Evolutionary conservation across 64 coral and sea anemone species (phyloP).

Genomic region (Acropora yongei): DNA sequence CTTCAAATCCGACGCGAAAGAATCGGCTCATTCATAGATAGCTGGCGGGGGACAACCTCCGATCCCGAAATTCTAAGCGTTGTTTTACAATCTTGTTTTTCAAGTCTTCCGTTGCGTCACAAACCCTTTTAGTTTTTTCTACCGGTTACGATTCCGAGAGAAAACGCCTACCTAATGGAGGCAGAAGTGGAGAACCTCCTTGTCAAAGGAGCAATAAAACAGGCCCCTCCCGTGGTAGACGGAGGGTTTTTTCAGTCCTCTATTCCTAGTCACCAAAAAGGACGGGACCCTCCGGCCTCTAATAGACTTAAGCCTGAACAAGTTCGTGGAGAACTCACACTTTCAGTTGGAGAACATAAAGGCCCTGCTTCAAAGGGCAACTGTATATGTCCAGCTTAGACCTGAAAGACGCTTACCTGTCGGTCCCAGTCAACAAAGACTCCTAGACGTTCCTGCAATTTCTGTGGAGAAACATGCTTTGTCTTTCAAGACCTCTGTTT

Average conservation of each 20-base stretch:
- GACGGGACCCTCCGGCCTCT: conserved; percentile 16
- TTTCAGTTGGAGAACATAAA: conserved; percentile 66
- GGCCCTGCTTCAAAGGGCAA: neutral
- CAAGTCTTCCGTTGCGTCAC: neutral
- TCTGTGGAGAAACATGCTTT: conserved; percentile 36
- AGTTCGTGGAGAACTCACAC: conserved; percentile 6
- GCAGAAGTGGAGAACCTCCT: neutral
- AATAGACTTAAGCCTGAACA: conserved; percentile 41
- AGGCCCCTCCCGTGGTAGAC: neutral
- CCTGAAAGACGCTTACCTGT: conserved; percentile 29
- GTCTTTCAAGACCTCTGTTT: conserved; percentile 29
- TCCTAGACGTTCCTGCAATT: conserved; percentile 9
- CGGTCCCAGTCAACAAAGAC: neutral
- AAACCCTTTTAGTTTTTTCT: neutral
- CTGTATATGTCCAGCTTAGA: conserved; percentile 42
- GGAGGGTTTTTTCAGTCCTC: too few species aligned
- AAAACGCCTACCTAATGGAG: neutral
- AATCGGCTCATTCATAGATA: neutral
- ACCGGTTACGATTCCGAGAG: neutral
- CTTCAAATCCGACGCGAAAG: neutral
- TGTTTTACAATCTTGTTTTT: neutral
- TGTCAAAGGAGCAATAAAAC: neutral
- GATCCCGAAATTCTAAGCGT: conserved; percentile 31
- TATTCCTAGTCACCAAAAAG: conserved; percentile 61
- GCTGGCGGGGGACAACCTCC: neutral